Evolutionary conservation across 2,113 vertebrate species (phyloP).

Genomic region (Craseonycteris thonglongyai): DNA sequence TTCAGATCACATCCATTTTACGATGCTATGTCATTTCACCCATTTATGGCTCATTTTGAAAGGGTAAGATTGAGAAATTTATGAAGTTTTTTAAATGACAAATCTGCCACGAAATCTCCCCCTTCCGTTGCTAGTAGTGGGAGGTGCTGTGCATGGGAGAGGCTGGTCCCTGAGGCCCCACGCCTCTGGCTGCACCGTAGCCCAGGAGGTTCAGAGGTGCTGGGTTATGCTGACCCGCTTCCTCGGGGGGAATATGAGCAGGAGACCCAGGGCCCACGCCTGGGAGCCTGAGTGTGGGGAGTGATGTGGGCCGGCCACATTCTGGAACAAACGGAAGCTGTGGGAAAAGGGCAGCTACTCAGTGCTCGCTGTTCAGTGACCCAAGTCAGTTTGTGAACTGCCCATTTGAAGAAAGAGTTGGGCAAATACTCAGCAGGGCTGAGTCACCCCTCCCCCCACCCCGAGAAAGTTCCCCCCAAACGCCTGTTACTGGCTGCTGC

Average conservation of each 20-base stretch:
- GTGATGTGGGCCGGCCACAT: neutral
- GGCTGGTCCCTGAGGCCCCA: neutral
- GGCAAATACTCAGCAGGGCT: neutral
- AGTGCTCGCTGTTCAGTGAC: neutral
- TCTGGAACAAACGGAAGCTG: neutral
- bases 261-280: accelerated
- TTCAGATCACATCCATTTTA: constrained; percentile 78
- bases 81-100: constrained; percentile 66
- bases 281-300: neutral
- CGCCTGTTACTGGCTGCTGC: neutral
- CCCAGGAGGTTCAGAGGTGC: neutral
- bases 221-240: neutral
- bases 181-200: neutral
- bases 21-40: constrained; percentile 67
- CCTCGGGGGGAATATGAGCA: neutral
- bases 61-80: constrained; percentile 74
- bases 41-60: constrained; percentile 77
- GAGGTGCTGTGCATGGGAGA: neutral
- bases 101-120: constrained; percentile 55
- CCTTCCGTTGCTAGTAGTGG: neutral
- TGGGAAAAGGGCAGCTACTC: neutral
- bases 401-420: neutral
- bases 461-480: neutral
- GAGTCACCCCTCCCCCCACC: neutral
- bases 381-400: neutral